Evolutionary conservation across 2,888 invertebrate genomes (phyloP).

Genomic region (Lordiphosa andalusiaca): DNA sequence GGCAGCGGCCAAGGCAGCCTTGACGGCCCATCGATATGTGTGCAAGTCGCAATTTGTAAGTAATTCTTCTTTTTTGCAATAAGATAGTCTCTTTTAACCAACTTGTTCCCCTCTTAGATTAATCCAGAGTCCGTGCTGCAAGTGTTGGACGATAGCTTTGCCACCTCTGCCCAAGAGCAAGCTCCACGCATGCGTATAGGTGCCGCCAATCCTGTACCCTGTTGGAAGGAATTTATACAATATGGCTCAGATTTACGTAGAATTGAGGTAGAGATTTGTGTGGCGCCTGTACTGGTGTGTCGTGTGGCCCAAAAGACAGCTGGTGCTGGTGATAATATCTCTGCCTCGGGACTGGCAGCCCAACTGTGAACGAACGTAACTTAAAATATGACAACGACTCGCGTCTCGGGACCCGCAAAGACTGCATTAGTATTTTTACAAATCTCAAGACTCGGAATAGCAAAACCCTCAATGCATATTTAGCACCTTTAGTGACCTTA

Average conservation of each 20-base stretch:
- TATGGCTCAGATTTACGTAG: constrained; percentile 42
- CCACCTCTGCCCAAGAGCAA: constrained; percentile 83
- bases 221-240: constrained; percentile 87
- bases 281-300: constrained; percentile 92
- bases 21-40: constrained; percentile 91
- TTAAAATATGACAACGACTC: constrained; percentile 21
- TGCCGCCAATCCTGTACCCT: constrained; percentile 87
- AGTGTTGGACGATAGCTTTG: constrained; percentile 91
- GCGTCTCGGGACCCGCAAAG: constrained; percentile 40
- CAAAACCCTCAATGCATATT: constrained; percentile 50
- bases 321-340: constrained; percentile 93
- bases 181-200: constrained; percentile 84
- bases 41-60: constrained; percentile 84
- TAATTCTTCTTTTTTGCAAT: neutral
- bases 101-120: constrained; percentile 51
- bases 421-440: constrained; percentile 55
- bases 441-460: constrained; percentile 26
- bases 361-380: constrained; percentile 81
- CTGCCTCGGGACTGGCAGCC: constrained; percentile 91
- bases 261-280: constrained; percentile 84
- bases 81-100: neutral
- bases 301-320: constrained; percentile 90
- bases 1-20: constrained; percentile 90
- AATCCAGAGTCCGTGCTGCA: constrained; percentile 81
- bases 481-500: constrained; percentile 73